A percentile compares a stretch with the other conserved stretches of the same genome.
Evolutionary conservation across 1,140 invertebrate genomes (phyloP).

Genomic region (Lerema accius): DNA sequence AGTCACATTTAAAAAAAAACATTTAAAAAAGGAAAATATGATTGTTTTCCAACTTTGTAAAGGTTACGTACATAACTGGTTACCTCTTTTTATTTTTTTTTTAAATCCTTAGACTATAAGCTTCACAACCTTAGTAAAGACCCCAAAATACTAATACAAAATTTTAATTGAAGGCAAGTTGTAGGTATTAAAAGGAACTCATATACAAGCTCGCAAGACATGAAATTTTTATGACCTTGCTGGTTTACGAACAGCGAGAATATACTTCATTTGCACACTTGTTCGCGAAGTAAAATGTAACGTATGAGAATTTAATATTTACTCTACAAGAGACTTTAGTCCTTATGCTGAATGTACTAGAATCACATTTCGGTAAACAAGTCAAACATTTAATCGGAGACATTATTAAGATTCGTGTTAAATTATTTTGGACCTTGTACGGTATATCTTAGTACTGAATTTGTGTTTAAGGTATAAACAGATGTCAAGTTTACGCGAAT

Average conservation of each 20-base stretch:
- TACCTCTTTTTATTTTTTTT: no score
- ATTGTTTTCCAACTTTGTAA: no score
- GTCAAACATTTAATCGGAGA: constrained; percentile 15
- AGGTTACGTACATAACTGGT: no score
- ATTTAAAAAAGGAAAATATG: no score
- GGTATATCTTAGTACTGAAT: background rate
- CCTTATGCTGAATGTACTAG: constrained; percentile 4
- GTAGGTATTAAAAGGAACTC: constrained; percentile 1
- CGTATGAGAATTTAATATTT: constrained; percentile 32
- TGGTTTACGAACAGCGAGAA: constrained; percentile 29
- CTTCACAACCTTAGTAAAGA: no score
- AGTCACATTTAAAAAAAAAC: no score
- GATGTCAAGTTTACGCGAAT: constrained; percentile 21
- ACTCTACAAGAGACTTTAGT: constrained; percentile 6
- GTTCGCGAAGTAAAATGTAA: constrained; percentile 28
- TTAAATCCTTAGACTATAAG: no score
- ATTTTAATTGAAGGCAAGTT: background rate
- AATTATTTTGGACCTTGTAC: constrained; percentile 1
- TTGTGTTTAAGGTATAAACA: constrained; percentile 1
- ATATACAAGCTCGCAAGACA: no score
- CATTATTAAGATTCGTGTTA: constrained; percentile 11
- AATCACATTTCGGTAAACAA: constrained; percentile 6
- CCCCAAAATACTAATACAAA: no score
- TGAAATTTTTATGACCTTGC: constrained; percentile 20
- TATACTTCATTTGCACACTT: constrained; percentile 31